Evolutionary conservation across 1,140 invertebrate genomes (phyloP).

Genomic region (Dreissena polymorpha): DNA sequence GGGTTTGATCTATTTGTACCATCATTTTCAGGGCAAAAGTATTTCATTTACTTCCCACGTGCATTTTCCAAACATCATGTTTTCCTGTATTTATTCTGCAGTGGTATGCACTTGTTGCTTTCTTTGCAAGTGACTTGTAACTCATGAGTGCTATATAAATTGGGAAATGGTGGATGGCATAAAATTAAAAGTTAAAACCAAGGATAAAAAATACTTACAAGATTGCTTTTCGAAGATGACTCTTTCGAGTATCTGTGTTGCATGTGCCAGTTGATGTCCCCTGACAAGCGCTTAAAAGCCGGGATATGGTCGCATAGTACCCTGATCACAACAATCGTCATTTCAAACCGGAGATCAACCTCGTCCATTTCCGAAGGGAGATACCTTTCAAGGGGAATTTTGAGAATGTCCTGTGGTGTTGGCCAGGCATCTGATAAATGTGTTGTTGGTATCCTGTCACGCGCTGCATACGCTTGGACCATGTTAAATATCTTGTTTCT

Average conservation of each 20-base stretch:
- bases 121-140: not conserved
- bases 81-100: not conserved
- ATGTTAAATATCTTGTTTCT: constrained; percentile 50
- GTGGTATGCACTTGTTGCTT: not conserved
- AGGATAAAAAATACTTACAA: constrained; percentile 12
- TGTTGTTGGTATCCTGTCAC: constrained; percentile 24
- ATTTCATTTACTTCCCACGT: not conserved
- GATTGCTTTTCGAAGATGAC: constrained; percentile 25
- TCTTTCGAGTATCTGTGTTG: constrained; percentile 14
- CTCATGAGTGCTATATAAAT: not conserved
- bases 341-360: constrained; percentile 22
- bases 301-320: constrained; percentile 15
- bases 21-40: too few relatives aligned
- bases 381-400: constrained; percentile 17
- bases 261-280: constrained; percentile 20
- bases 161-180: not conserved
- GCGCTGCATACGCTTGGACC: constrained; percentile 43
- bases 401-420: constrained; percentile 7
- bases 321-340: constrained; percentile 21
- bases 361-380: constrained; percentile 35
- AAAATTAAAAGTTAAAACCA: constrained; percentile 1
- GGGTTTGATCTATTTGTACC: too few relatives aligned
- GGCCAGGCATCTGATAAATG: constrained; percentile 4
- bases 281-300: constrained; percentile 20
- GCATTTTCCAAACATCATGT: not conserved